Evolutionary conservation across 2,113 vertebrate species (phyloP).

Genomic region (Notothenia rossii): DNA sequence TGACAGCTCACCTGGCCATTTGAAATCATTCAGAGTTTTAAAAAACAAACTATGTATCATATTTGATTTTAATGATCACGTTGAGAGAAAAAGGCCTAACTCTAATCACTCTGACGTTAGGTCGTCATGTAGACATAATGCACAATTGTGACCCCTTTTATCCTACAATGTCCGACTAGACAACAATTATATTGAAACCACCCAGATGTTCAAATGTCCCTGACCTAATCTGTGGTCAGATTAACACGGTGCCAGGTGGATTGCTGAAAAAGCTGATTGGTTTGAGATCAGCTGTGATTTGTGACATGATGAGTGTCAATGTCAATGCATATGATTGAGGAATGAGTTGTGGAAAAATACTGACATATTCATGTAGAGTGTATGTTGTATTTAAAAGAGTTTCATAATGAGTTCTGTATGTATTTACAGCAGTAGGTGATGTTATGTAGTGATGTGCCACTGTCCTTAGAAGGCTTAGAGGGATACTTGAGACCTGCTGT

Average conservation of each 20-base stretch:
- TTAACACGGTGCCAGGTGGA: constrained; percentile 46
- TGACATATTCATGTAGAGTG: too few relatives aligned
- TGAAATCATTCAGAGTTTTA: not conserved
- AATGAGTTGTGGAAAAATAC: too few relatives aligned
- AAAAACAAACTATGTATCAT: not conserved
- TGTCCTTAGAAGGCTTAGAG: not conserved
- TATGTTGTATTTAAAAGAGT: too few relatives aligned
- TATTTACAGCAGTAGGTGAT: too few relatives aligned
- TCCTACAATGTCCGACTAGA: constrained; percentile 15
- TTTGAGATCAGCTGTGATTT: constrained; percentile 23
- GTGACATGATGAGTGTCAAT: not conserved
- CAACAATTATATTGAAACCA: constrained; percentile 31
- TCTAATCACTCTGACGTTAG: not conserved
- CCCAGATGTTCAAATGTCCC: constrained; percentile 27
- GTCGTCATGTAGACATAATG: constrained; percentile 5
- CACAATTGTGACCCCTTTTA: constrained; percentile 30
- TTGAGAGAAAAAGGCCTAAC: not conserved
- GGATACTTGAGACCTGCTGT: not conserved
- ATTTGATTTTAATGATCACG: constrained; percentile 8
- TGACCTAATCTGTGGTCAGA: constrained; percentile 34
- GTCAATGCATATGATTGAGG: not conserved
- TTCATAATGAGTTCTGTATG: not conserved
- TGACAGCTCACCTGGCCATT: constrained; percentile 18
- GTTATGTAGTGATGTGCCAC: not conserved
- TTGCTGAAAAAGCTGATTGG: constrained; percentile 14